Evolutionary conservation across 1,140 invertebrate genomes (phyloP), one percentile per base, ranked within the genome.

Genomic region (Coelopa frigida): DNA sequence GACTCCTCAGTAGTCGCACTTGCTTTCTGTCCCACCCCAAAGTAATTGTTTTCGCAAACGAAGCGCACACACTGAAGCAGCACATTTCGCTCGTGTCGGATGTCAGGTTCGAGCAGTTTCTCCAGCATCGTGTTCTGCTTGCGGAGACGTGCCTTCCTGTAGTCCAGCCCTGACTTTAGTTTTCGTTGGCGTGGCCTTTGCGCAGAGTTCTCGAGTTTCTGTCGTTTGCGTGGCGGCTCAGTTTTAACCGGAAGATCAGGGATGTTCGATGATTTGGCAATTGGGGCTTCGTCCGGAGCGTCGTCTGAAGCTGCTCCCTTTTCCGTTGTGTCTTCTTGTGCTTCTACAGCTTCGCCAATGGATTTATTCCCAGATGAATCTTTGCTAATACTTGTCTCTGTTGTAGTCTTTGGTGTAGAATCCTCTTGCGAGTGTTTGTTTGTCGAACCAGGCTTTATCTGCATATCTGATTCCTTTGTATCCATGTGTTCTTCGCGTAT

Each of bases 1-100:
- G n/a, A n/a, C n/a, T n/a, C n/a, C n/a, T n/a, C n/a, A n/a, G n/a
- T n/a, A n/a, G n/a, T n/a, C n/a, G n/a, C n/a, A n/a, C n/a, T n/a
- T n/a, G n/a, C n/a, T 2, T 22, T 38, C 24, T 38, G 33, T 4
- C 53, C 57, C 20, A 59, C 54, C 18, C 54, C 68, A 68, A 85
- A 85, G 67, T 79, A 88, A 61, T 85, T 79, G 57, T 81, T 83
- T 51, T 80, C 75, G 24, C 79, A 75, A 42, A 86, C 79, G 74
- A 80, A 78, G 50, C 79, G 78, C 10, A 87, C 75, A 70, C 84
- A 87, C 56, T 87, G 85, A 43, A 84, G 72, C 38, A 87, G 74
- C 18, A 81, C 68, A 70, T 87, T 89, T 49, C 85, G 70, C 71
- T 89, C 85, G 53, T 85, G 79, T 35, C 71, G 58, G 44, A 84